Evolutionary conservation across 30 jellyfish, hydroid and myxozoan species (phyloP), one percentile per base, ranked within the genome.

Genomic region (Sanderia malayensis): DNA sequence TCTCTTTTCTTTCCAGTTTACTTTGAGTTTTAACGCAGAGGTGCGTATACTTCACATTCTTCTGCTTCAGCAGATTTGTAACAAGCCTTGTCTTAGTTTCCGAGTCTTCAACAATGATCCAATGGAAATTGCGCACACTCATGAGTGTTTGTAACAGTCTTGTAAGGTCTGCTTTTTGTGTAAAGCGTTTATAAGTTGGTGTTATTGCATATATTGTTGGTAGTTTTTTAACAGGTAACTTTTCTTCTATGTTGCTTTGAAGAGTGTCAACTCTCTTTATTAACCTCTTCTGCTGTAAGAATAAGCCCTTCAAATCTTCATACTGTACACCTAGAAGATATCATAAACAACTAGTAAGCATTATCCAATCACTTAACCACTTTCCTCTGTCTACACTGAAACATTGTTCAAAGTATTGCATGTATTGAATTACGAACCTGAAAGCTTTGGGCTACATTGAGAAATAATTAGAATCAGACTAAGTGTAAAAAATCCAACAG

Each of bases 31-130:
- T 61, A 0, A 73, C 67, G 9, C 71, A 67, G 0, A 87, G 82
- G 26, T 87, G 92, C 23, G 95, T 87, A 41, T 27, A 46, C 23
- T 28, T 71, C 2, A 87, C 25, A 20, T 64, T 67, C 31, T 52
- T 53, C 19, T 46, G 30, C 13, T 31, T 55, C 28, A 87, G 46
- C 25, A 87, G 45, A 49, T 37, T 21, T 45, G 37, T 67, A n/a
- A 87, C 95, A 33, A 58, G 46, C 2, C 34, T 32, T 0, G 92
- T 67, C 57, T 32, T 67, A 4, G 41, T 7, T 26, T 67, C 83
- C 2, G 95, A 59, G 74, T 87, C 96, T 61, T 87, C 96, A 9
- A 87, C 92, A 31, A 87, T 62, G 19, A 87, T 74, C 96, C 96
- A 87, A 61, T 80, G 95, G 23, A 87, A 57, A 32, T 64, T 80